Conservation (phyloP, 1,140 invertebrate species). For the Anthonomus grandis region DNA sequence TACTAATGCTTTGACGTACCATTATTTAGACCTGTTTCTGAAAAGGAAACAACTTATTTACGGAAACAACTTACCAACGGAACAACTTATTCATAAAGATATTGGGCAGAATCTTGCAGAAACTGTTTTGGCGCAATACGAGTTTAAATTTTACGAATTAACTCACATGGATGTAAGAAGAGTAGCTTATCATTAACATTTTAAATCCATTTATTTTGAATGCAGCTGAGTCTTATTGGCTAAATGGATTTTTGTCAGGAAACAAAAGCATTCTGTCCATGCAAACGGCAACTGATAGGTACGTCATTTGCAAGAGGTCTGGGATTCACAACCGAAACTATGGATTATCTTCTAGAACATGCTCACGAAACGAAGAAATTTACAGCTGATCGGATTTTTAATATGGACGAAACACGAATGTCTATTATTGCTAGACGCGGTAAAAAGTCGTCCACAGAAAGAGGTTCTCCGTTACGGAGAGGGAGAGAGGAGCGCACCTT, state of each 20-base stretch:
- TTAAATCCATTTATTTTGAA: slow-evolving; percentile 9
- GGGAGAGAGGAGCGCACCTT: neutral
- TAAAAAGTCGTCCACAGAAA: slow-evolving; percentile 6
- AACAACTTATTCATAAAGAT: slow-evolving; percentile 2
- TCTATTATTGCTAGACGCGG: slow-evolving; percentile 5
- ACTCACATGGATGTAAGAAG: slow-evolving; percentile 8
- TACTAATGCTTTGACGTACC: too few species aligned
- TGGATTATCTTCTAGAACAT: slow-evolving; percentile 9
- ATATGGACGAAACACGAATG: slow-evolving; percentile 7
- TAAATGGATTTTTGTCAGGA: slow-evolving; percentile 5
- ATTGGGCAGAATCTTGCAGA: slow-evolving; percentile 6
- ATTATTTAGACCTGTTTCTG: slow-evolving; percentile 1
- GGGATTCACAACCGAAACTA: slow-evolving; percentile 5
- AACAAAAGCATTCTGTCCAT: slow-evolving; percentile 2
- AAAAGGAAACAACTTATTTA: neutral
- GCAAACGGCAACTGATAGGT: slow-evolving; percentile 15
- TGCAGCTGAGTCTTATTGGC: slow-evolving; percentile 10
- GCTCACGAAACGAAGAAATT: slow-evolving; percentile 1
- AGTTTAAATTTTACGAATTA: slow-evolving; percentile 11
- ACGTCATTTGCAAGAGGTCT: slow-evolving; percentile 16
- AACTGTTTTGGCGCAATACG: slow-evolving; percentile 4
- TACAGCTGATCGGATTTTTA: slow-evolving; percentile 6
- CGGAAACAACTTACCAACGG: too few species aligned
- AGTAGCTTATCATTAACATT: slow-evolving; percentile 14
- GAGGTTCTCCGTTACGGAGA: neutral